A percentile compares a stretch with the other conserved stretches of the same genome.
phyloP scores from a whole-genome alignment of 2,888 invertebrate genomes.

The Cybosia mesomella region DNA sequence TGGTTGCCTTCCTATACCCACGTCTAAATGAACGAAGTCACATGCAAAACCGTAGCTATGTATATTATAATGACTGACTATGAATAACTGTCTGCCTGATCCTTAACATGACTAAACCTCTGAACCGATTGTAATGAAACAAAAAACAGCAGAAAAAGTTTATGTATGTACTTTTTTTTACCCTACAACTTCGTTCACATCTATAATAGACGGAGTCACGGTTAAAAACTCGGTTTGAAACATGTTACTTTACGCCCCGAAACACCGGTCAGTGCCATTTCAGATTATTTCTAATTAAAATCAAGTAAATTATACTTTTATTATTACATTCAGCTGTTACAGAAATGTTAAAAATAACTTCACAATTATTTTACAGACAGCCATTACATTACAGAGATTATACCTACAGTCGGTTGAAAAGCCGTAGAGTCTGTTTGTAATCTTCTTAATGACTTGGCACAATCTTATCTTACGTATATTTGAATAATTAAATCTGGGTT shows the following conservation, averaged over 20 bases:
- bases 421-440: not conserved
- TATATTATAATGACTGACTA: no score
- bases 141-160: no score
- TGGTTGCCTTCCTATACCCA: no score
- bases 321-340: slow-evolving; percentile 15
- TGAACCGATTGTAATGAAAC: no score
- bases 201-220: not conserved
- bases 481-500: not conserved
- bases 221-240: not conserved
- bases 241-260: slow-evolving; percentile 4
- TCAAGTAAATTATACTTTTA: slow-evolving; percentile 34
- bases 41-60: no score
- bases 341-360: not conserved
- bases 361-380: not conserved
- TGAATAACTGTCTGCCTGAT: no score
- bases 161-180: not conserved
- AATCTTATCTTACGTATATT: slow-evolving; percentile 1
- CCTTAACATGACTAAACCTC: no score
- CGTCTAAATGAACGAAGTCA: no score
- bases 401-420: slow-evolving; percentile 1
- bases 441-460: not conserved
- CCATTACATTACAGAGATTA: not conserved
- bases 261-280: slow-evolving; percentile 4
- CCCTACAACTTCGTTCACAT: not conserved
- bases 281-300: slow-evolving; percentile 11